Evolutionary conservation across 2,113 vertebrate genomes (phyloP), one percentile per base, ranked within the genome.

Genomic region (Podarcis cretensis): DNA sequence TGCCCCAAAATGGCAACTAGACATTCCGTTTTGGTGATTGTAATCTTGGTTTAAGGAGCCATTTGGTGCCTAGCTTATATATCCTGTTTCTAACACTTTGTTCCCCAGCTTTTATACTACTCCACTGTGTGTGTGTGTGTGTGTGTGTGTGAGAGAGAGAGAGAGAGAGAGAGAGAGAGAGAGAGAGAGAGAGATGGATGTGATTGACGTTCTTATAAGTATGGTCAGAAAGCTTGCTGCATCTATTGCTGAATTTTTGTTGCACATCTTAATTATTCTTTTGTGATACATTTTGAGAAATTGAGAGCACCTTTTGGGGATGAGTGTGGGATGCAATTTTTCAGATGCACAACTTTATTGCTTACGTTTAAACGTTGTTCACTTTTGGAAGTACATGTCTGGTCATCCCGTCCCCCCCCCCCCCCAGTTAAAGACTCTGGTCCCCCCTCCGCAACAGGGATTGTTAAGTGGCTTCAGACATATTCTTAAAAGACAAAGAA

Each of bases 401-500:
- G 21, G 40, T 66, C n/a, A n/a, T n/a, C n/a, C n/a, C n/a, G n/a
- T n/a, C n/a, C n/a, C n/a, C 32, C 3, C 6, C 30, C 13, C 63
- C 13, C n/a, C 1, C 71, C 43, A 35, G 73, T 21, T 6, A 35
- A 68, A 83, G 63, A 57, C n/a, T 69, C 27, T 63, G 69, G 10
- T 75, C n/a, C 37, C 37, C 59, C 73, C 13, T 5, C 14, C 5
- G 6, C 74, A 35, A 12, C 12, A 21, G 5, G n/a, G 23, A 40
- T 85, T 83, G 40, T 54, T 92, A 83, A 87, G 48, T 66, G 77
- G 87, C 89, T 74, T 86, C 3, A 90, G 84, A 90, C 89, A 68
- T 27, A 91, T 89, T 93, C 59, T 84, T 84, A 3, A 88, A 80
- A 83, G 54, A 75, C 40, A 88, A 77, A 69, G 63, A 86, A 93